Conservation (phyloP, 2,888 invertebrate species). For the Nomada fabriciana region DNA sequence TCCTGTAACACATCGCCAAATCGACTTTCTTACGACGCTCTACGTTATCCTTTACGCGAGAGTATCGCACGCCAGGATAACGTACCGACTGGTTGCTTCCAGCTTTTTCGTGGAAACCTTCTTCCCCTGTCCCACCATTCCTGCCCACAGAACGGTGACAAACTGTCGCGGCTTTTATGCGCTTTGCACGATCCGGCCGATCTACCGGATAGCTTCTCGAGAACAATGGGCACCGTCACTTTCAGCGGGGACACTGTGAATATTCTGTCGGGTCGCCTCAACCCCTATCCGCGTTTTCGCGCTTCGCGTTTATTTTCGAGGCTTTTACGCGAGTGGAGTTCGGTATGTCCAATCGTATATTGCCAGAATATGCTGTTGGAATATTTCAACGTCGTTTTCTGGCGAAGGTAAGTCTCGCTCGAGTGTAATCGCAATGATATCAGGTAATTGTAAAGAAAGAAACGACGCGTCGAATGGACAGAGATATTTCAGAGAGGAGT, state of each 20-base stretch:
- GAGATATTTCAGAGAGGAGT: not conserved
- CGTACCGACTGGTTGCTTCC: slow-evolving; percentile 72
- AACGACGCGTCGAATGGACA: not conserved
- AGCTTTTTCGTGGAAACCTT: slow-evolving; percentile 61
- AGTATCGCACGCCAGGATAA: slow-evolving; percentile 65
- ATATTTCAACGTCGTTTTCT: slow-evolving; percentile 10
- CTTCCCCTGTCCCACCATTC: not conserved
- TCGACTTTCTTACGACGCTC: slow-evolving; percentile 76
- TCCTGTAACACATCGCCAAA: slow-evolving; percentile 75
- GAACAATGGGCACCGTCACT: slow-evolving; percentile 57
- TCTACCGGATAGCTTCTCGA: slow-evolving; percentile 52
- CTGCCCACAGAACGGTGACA: slow-evolving; percentile 50
- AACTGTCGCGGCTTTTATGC: slow-evolving; percentile 65
- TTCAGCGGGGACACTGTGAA: slow-evolving; percentile 42
- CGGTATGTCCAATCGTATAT: not conserved
- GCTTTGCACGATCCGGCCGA: slow-evolving; percentile 59
- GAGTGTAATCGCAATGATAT: not conserved
- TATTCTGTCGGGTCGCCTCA: slow-evolving; percentile 38
- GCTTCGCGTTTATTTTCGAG: slow-evolving; percentile 23
- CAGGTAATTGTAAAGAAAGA: not conserved
- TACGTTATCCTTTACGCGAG: slow-evolving; percentile 73
- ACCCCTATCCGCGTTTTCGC: slow-evolving; percentile 7
- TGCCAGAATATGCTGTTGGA: slow-evolving; percentile 22
- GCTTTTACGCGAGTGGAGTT: slow-evolving; percentile 8
- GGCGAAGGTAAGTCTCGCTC: not conserved